Base-by-base conservation (phyloP, 2,888 invertebrate genomes). In the Metalampra italica region DNA sequence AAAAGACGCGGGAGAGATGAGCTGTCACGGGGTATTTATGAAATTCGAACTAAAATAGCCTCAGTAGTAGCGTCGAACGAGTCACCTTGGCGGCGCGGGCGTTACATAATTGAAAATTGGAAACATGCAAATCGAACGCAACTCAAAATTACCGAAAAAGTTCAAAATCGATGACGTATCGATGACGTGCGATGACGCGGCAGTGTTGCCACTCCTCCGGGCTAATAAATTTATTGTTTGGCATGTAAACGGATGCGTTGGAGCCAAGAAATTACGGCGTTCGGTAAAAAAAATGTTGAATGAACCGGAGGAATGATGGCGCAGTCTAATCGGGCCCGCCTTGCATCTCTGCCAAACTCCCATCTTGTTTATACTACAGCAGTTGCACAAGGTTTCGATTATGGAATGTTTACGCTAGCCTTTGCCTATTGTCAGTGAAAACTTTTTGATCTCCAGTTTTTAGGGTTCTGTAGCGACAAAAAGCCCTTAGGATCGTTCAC, bases 191-290 rank as follows among this genome's bases (percentile, higher is more conserved):
- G 67, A 78, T 84, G 86, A 84, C 82, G 85, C 71, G 66, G 64
- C 71, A 75, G 82, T 82, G 81, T 80, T 80, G 87, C 83, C 88
- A 87, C 88, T 87, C 88, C 88, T 84, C 83, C 86, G 70, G 78
- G 70, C 86, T 82, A 88, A 89, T 88, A 87, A 88, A 88, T 89
- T 88, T 89, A 89, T 88, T 87, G 89, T 89, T 88, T 89, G 89
- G 89, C 89, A 87, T 88, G 88, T 87, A 87, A 85, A 86, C 89
- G 85, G 86, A 87, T 84, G 87, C 83, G 87, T 88, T 86, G 78
- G 87, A 85, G 88, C 89, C 87, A 89, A 87, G 87, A 89, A 89
- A 88, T 86, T 86, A 86, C 86, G 82, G 76, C 73, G 85, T 87
- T 87, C 82, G 82, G 82, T 75, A 82, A 84, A 85, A 86, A 88